Conservation (phyloP, 2,797 vertebrate species). For the Natrix natrix region DNA sequence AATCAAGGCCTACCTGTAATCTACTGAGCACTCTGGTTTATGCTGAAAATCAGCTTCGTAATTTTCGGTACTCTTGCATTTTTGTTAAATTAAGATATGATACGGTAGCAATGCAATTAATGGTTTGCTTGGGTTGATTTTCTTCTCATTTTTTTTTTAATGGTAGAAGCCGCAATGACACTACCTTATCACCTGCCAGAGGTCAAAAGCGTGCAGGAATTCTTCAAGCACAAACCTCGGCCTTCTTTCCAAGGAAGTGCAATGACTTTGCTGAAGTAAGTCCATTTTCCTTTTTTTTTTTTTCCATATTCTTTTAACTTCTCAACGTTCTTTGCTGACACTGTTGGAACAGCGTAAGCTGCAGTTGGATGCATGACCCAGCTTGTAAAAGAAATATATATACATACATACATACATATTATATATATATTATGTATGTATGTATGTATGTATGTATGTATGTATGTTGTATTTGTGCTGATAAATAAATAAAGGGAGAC, state of each 20-base stretch:
- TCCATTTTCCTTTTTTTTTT: background rate
- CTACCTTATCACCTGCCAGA: slow-evolving; percentile 94
- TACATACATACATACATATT: too few relatives aligned
- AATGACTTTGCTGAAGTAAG: slow-evolving; percentile 93
- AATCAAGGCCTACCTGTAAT: background rate
- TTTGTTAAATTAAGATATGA: background rate
- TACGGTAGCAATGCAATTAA: background rate
- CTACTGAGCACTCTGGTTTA: background rate
- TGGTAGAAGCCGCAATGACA: slow-evolving; percentile 83
- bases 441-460: too few relatives aligned
- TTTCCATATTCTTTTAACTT: fast-evolving
- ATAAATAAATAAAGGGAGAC: too few relatives aligned
- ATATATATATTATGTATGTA: too few relatives aligned
- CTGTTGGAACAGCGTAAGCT: background rate
- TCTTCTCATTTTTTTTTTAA: slow-evolving; percentile 27
- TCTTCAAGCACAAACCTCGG: slow-evolving; percentile 82
- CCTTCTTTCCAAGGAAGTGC: slow-evolving; percentile 79
- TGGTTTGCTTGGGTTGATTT: background rate
- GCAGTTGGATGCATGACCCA: background rate
- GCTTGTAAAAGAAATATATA: background rate
- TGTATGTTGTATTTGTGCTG: too few relatives aligned
- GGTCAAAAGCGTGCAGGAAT: slow-evolving; percentile 88
- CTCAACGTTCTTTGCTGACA: background rate
- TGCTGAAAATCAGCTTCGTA: background rate
- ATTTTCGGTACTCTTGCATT: background rate